Evolutionary conservation across 2,113 vertebrate genomes (phyloP).

Genomic region (Mola mola): DNA sequence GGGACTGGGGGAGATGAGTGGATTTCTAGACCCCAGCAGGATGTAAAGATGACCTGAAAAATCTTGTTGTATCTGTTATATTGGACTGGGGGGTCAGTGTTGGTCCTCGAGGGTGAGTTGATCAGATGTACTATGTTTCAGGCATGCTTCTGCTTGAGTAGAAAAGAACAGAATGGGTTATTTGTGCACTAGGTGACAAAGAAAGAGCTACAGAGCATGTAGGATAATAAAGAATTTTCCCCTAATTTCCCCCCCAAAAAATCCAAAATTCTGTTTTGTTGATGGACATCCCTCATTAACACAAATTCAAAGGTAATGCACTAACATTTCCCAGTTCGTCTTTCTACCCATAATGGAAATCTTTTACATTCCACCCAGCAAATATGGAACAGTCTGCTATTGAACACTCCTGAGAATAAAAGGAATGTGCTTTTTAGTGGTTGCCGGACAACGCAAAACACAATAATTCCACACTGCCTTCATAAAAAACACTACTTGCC

Average conservation of each 20-base stretch:
- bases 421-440: too few relatives aligned
- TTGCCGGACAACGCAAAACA: too few relatives aligned
- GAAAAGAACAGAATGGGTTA: too few relatives aligned
- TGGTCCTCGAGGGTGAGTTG: background rate
- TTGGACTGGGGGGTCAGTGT: background rate
- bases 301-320: background rate
- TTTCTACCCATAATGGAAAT: background rate
- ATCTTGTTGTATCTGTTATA: background rate
- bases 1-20: slow-evolving; percentile 17
- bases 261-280: too few relatives aligned
- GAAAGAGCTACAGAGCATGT: too few relatives aligned
- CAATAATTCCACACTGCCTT: too few relatives aligned
- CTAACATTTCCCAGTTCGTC: background rate
- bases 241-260: too few relatives aligned
- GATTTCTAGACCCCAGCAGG: background rate
- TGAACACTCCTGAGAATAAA: background rate
- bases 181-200: too few relatives aligned
- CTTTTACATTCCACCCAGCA: background rate
- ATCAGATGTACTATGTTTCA: background rate
- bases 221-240: too few relatives aligned
- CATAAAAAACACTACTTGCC: too few relatives aligned
- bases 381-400: background rate
- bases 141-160: too few relatives aligned
- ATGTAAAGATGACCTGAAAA: slow-evolving; percentile 7
- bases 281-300: background rate